Evolutionary conservation across 2,113 vertebrate species (phyloP).

Genomic region (Clarias gariepinus): DNA sequence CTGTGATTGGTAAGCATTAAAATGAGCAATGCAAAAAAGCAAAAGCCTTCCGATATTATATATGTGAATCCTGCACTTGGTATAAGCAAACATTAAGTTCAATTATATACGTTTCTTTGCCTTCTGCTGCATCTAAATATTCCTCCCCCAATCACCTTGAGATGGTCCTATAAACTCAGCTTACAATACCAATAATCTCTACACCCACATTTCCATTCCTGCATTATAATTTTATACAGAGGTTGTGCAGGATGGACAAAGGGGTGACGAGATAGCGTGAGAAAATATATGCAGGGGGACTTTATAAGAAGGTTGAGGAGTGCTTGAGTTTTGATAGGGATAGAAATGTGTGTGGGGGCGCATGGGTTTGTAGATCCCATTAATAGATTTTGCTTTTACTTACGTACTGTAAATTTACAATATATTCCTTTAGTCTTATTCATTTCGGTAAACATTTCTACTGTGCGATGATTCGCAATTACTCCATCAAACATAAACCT

Average conservation of each 20-base stretch:
- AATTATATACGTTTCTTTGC: neutral
- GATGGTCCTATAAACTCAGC: constrained; percentile 24
- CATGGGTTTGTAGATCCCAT: neutral
- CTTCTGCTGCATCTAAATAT: constrained; percentile 5
- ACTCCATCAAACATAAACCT: neutral
- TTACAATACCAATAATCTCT: constrained; percentile 18
- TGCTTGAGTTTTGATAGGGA: constrained; percentile 25
- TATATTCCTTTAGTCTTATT: neutral
- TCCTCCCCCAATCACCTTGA: constrained; percentile 32
- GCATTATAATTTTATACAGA: constrained; percentile 15
- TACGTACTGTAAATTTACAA: neutral
- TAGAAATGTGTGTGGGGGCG: neutral
- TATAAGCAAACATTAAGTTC: neutral
- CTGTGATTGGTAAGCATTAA: neutral
- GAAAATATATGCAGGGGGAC: neutral
- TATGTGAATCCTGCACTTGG: neutral
- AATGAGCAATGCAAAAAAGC: neutral
- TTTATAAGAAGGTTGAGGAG: neutral
- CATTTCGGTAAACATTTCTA: neutral
- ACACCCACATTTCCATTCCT: constrained; percentile 14
- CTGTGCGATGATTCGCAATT: neutral
- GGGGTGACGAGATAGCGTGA: neutral
- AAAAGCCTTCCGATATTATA: neutral
- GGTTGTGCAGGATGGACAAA: constrained; percentile 5
- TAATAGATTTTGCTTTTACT: neutral